Evolutionary conservation across 2,113 vertebrate genomes (phyloP), one percentile per base, ranked within the genome.

Genomic region (Ibidorhyncha struthersii): DNA sequence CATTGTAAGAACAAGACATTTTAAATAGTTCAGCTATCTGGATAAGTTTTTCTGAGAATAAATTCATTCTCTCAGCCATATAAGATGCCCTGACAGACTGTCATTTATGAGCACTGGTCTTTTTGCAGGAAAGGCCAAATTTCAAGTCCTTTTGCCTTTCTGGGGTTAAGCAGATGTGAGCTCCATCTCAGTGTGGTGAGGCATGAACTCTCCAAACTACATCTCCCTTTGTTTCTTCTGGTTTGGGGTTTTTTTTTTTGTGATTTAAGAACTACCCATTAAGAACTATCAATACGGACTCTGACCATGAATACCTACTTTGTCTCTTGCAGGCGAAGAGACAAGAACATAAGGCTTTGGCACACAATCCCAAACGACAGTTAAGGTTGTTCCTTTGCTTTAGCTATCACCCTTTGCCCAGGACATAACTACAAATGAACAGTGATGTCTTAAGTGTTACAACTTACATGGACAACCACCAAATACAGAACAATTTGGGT

Each of bases 1-100:
- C 59, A 61, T 0, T 43, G 22, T 26, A 72, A 55, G n/a, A 78
- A 55, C 40, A 55, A 38, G 63, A 25, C 17, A n/a, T 41, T 38
- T 20, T 38, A 22, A 38, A 17, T 18, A 59, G 38, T 26, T 69
- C 16, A n/a, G 30, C 23, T 11, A 8, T 70, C n/a, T 14, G 63
- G n/a, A 2, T 3, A 14, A 78, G 8, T 29, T 72, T 22, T 36
- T 29, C 56, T 59, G 56, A 41, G 34, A 71, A 7, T 10, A 56
- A 52, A 27, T 25, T 76, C 0, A 0, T n/a, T 45, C 30, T 41
- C 40, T 56, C 67, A 61, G 8, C 38, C 5, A 0, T 9, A 15
- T 4, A 7, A 70, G 63, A 20, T 43, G 32, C 63, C 9, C n/a
- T 3, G 0, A 36, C 53, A 86, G 29, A 34, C 61, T 53, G 43